A percentile compares a stretch with the other conserved stretches of the same genome.
Conservation (phyloP, 2,888 invertebrate species). For the Anthophora plumipes region DNA sequence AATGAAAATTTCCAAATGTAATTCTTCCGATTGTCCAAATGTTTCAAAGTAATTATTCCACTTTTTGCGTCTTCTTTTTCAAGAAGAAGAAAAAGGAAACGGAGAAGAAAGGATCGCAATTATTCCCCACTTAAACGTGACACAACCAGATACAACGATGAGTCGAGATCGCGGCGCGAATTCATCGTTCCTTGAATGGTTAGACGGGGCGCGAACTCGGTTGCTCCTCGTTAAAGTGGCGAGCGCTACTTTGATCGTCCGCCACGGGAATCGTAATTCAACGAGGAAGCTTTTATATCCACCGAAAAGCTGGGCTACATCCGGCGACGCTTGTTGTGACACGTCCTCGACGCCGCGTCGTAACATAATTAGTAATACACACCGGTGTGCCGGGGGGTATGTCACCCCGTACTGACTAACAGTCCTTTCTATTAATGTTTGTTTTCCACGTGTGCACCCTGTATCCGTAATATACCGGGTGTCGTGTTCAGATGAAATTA, state of each 20-base stretch:
- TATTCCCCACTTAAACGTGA: background rate
- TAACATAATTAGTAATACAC: slow-evolving; percentile 69
- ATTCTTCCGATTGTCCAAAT: no score
- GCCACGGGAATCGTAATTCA: slow-evolving; percentile 50
- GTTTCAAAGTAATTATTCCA: no score
- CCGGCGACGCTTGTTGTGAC: slow-evolving; percentile 67
- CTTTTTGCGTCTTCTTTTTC: no score
- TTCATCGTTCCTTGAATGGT: slow-evolving; percentile 3
- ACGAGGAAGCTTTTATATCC: slow-evolving; percentile 44
- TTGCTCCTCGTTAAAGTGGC: slow-evolving; percentile 18
- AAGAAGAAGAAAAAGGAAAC: no score
- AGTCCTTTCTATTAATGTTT: slow-evolving; percentile 69
- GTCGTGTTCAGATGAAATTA: no score
- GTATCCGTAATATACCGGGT: slow-evolving; percentile 42
- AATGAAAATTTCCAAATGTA: no score
- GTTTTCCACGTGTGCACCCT: slow-evolving; percentile 64
- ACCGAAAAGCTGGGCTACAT: slow-evolving; percentile 34
- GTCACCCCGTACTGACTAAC: slow-evolving; percentile 61
- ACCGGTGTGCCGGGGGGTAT: slow-evolving; percentile 36
- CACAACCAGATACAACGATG: background rate
- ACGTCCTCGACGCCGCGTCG: slow-evolving; percentile 57
- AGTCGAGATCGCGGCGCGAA: background rate
- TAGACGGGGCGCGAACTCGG: background rate
- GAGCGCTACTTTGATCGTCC: slow-evolving; percentile 38
- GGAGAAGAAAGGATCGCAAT: no score